Evolutionary conservation across 2,888 invertebrate genomes (phyloP), one percentile per base, ranked within the genome.

Genomic region (Netelia melanura): DNA sequence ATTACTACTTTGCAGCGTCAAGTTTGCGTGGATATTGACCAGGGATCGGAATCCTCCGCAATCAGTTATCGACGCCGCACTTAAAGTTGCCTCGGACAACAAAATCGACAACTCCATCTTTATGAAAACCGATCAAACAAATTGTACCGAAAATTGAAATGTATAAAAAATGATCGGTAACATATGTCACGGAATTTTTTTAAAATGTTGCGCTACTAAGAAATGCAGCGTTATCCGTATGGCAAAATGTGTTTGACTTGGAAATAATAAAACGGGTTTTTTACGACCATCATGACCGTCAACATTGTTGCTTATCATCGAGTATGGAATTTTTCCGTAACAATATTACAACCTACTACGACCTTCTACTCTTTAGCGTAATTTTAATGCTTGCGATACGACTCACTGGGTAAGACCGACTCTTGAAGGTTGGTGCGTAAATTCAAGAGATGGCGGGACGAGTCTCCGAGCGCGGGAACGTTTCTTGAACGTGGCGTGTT

Each of bases 1-100:
- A 48, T 14, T 10, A 48, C 6, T 48, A 10, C 11, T 48, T 91
- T 91, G 82, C 75, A 92, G 92, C 70, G 25, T 88, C 92, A 94
- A 94, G 88, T 94, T 94, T 84, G 94, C 94, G 2, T 95, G 97
- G 97, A 95, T 97, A 79, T 93, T 97, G 65, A 96, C 96, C 0
- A 95, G 97, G 88, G 94, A 95, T 68, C 94, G 94, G 48, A 94
- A 94, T 72, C 96, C 97, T n/a, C 91, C 95, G 0, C 88, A 94
- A 2, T 91, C 95, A 30, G 94, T 95, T 0, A 90, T 97, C 90
- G 94, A 96, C 86, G 95, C 95, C 86, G 96, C 96, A 0, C 95
- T 96, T 87, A 91, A 93, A 64, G 94, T 94, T 1, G 89, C 95
- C 6, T 95, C 96, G 83, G 94, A 94, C 70, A 95, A 95, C 88